These are phyloP conservation scores for Carassius auratus DNA, from an alignment of 2,113 vertebrate genomes.

Conservation along the genomic window DNA sequence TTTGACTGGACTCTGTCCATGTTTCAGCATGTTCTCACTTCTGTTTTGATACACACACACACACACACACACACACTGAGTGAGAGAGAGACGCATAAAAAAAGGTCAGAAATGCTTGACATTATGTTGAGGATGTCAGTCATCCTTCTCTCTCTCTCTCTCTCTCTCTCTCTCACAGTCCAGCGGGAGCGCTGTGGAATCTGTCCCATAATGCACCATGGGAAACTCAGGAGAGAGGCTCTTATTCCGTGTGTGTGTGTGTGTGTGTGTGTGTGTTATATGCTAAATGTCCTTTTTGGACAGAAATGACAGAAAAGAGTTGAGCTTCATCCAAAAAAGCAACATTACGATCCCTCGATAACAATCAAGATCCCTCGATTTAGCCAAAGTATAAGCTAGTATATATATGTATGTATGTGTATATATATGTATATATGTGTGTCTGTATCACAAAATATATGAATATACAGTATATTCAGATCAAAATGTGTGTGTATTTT, in stretches of 20 bases:
- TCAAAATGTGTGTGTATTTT: background rate
- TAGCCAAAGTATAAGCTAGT: background rate
- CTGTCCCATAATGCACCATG: conserved; percentile 38
- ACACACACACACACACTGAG: background rate
- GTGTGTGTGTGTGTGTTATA: background rate
- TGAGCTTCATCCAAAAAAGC: background rate
- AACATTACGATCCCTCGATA: background rate
- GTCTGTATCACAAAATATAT: too few relatives aligned
- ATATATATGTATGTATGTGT: background rate
- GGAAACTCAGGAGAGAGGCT: background rate
- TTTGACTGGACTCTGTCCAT: background rate
- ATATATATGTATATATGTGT: background rate
- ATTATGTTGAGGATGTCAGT: conserved; percentile 25
- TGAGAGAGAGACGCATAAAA: background rate
- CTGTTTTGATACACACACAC: conserved; percentile 10
- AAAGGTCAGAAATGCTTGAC: conserved; percentile 9
- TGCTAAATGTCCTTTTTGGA: background rate
- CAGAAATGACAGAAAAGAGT: background rate
- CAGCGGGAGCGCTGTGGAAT: conserved; percentile 27
- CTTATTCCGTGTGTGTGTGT: background rate
- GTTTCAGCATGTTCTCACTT: background rate
- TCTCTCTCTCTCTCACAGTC: background rate
- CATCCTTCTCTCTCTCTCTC: background rate
- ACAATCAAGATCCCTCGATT: background rate
- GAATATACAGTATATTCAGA: too few relatives aligned